Evolutionary conservation across 2,888 invertebrate species (phyloP).

Genomic region (Orchesella flavescens): DNA sequence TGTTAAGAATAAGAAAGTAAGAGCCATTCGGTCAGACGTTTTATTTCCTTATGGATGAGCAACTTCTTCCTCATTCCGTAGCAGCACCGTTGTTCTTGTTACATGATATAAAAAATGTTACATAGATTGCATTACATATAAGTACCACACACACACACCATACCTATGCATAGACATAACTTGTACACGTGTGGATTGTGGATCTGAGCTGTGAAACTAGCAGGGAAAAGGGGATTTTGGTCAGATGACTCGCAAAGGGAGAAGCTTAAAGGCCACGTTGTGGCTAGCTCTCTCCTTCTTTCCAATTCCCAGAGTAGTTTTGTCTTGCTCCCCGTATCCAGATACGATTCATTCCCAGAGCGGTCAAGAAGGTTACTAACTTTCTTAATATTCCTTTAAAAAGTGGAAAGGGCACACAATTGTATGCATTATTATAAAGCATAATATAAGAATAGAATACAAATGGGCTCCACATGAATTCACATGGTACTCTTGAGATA

Average conservation of each 20-base stretch:
- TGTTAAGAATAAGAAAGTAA: constrained; percentile 43
- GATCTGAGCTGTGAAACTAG: too few relatives aligned
- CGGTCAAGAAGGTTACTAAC: constrained; percentile 52
- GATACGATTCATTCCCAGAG: constrained; percentile 44
- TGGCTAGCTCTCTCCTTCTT: constrained; percentile 35
- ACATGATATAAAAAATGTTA: constrained; percentile 28
- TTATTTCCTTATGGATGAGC: constrained; percentile 58
- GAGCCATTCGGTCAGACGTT: constrained; percentile 49
- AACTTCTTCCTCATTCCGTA: constrained; percentile 44
- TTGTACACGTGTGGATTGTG: too few relatives aligned
- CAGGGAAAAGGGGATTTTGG: constrained; percentile 1
- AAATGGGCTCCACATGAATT: constrained; percentile 32
- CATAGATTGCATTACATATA: constrained; percentile 7
- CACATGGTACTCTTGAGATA: constrained; percentile 42
- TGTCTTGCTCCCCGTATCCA: background rate
- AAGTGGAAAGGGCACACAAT: constrained; percentile 35
- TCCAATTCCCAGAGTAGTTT: constrained; percentile 12
- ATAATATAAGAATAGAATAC: background rate
- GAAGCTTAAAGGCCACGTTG: constrained; percentile 49
- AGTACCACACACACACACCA: too few relatives aligned
- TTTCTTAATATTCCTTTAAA: constrained; percentile 34
- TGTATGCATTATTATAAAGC: background rate
- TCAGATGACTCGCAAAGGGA: constrained; percentile 36
- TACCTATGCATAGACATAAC: too few relatives aligned
- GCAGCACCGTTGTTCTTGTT: constrained; percentile 28